Evolutionary conservation across 2,888 invertebrate species (phyloP).

Genomic region (Octonoba sinensis): DNA sequence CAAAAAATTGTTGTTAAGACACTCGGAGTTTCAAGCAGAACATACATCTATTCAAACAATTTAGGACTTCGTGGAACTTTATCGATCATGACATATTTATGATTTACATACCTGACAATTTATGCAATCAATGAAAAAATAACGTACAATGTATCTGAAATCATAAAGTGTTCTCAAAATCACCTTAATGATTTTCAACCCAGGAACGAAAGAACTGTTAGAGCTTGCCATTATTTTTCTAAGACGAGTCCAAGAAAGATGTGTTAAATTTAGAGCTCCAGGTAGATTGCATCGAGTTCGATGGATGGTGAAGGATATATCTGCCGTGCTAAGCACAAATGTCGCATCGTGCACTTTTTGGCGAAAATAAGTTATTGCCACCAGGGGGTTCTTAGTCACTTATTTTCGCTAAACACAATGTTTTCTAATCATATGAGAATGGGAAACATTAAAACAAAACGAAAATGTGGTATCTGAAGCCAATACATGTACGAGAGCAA

Average conservation of each 20-base stretch:
- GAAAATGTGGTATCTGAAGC: no score
- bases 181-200: not conserved
- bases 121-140: not conserved
- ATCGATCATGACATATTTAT: not conserved
- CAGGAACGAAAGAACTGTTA: not conserved
- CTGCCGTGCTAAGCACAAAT: no score
- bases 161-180: not conserved
- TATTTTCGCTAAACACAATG: no score
- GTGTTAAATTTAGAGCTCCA: slow-evolving; percentile 8
- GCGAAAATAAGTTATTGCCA: no score
- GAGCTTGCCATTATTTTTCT: not conserved
- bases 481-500: no score
- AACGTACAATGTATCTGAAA: not conserved
- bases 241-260: not conserved
- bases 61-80: not conserved
- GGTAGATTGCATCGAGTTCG: not conserved
- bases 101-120: not conserved
- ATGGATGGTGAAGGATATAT: not conserved
- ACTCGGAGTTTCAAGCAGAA: not conserved
- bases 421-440: no score
- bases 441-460: no score
- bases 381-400: no score
- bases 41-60: not conserved
- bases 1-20: not conserved
- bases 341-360: no score